Percentiles rank a stretch among this genome's conserved stretches.
These are phyloP conservation scores for Drosophila lini DNA, from an alignment of 1,140 invertebrate genomes.

Conservation along the genomic window DNA sequence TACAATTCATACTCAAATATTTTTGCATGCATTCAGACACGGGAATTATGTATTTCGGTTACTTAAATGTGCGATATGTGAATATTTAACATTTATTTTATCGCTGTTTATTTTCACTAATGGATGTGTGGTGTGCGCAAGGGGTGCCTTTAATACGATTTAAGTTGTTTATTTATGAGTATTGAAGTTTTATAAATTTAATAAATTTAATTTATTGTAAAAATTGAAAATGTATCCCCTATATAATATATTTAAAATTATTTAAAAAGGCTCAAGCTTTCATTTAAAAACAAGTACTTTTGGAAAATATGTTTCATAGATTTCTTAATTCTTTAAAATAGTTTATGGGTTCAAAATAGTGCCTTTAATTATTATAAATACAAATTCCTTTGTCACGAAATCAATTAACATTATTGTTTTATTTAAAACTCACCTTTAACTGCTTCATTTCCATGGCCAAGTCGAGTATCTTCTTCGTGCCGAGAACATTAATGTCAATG, in stretches of 20 bases:
- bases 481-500: slow-evolving; percentile 87
- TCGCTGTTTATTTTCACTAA: slow-evolving; percentile 33
- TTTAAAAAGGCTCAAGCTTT: not conserved
- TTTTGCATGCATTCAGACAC: slow-evolving; percentile 55
- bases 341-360: not conserved
- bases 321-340: no score
- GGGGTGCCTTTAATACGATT: not conserved
- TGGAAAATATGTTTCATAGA: no score
- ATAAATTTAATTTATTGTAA: no score
- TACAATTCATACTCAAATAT: slow-evolving; percentile 75
- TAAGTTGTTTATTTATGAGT: not conserved
- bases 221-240: no score
- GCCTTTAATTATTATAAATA: rapidly evolving
- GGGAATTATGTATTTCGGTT: slow-evolving; percentile 72
- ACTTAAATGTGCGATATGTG: slow-evolving; percentile 68
- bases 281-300: not conserved
- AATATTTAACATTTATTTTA: slow-evolving; percentile 57
- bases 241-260: no score
- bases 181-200: not conserved
- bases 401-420: not conserved
- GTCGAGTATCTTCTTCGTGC: slow-evolving; percentile 86
- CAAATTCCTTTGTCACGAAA: not conserved
- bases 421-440: slow-evolving; percentile 86
- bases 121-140: slow-evolving; percentile 8
- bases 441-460: slow-evolving; percentile 88